Evolutionary conservation across 2,797 vertebrate genomes (phyloP).

Genomic region (Carcharodon carcharias): DNA sequence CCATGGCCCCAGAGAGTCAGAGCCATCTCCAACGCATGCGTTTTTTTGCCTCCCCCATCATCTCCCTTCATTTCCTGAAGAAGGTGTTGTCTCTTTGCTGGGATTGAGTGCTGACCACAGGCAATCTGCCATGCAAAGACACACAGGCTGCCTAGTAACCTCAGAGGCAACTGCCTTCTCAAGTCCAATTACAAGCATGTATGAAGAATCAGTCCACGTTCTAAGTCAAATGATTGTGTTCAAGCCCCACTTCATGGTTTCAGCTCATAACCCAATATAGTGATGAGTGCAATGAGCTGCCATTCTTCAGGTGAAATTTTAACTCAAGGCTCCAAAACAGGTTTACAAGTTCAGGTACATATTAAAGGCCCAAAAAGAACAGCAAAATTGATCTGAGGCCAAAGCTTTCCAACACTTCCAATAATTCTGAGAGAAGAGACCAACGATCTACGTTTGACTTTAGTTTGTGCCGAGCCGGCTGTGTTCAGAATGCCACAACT

Average conservation of each 20-base stretch:
- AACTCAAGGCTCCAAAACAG: too few relatives aligned
- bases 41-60: not conserved
- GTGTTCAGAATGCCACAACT: not conserved
- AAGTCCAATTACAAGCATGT: not conserved
- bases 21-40: not conserved
- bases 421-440: not conserved
- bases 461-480: not conserved
- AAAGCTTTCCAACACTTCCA: not conserved
- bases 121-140: not conserved
- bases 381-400: not conserved
- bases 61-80: not conserved
- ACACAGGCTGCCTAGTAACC: not conserved
- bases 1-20: not conserved
- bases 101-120: not conserved
- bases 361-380: not conserved
- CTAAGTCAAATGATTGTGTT: not conserved
- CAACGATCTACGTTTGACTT: not conserved
- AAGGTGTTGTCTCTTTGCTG: not conserved
- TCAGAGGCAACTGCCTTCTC: not conserved
- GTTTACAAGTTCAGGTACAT: not conserved
- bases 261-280: not conserved
- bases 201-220: not conserved
- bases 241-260: not conserved
- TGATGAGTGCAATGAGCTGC: not conserved
- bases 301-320: not conserved